Evolutionary conservation across 2,797 vertebrate species (phyloP).

Genomic region (Notolepis coatsorum): DNA sequence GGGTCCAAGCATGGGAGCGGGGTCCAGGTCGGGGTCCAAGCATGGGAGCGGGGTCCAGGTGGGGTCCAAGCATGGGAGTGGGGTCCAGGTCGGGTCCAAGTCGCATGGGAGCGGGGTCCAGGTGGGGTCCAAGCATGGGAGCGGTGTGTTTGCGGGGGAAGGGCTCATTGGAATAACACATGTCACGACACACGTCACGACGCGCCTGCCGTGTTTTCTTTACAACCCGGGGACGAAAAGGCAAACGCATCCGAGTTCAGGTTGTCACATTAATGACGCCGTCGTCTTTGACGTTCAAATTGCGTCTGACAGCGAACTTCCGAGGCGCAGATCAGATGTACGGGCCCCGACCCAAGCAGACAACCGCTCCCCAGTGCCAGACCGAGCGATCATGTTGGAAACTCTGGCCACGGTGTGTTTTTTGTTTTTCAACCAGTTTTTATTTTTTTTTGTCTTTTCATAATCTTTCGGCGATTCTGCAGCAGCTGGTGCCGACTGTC

Average conservation of each 20-base stretch:
- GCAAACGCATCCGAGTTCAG: slow-evolving; percentile 55
- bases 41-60: too few species aligned
- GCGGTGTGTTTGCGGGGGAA: slow-evolving; percentile 23
- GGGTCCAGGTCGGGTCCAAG: slow-evolving; percentile 25
- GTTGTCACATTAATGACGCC: slow-evolving; percentile 72
- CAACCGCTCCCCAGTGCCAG: slow-evolving; percentile 54
- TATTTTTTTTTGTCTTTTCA: slow-evolving; percentile 66
- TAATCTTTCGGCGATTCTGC: slow-evolving; percentile 39
- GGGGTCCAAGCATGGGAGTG: too few species aligned
- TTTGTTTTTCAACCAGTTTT: slow-evolving; percentile 62
- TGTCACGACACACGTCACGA: slow-evolving; percentile 22
- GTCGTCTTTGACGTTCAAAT: slow-evolving; percentile 62
- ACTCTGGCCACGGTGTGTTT: slow-evolving; percentile 62
- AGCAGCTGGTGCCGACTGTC: background rate
- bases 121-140: too few species aligned
- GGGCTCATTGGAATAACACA: slow-evolving; percentile 37
- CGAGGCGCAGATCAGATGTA: slow-evolving; percentile 74
- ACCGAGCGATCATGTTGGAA: slow-evolving; percentile 71
- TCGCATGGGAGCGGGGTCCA: too few species aligned
- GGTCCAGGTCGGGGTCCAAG: too few species aligned
- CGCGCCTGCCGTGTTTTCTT: slow-evolving; percentile 47
- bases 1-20: slow-evolving; percentile 34
- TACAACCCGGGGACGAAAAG: slow-evolving; percentile 49
- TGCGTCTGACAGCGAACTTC: slow-evolving; percentile 72
- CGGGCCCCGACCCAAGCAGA: slow-evolving; percentile 64